Evolutionary conservation across 2,888 invertebrate species (phyloP).

Genomic region (Antheraea assamensis): DNA sequence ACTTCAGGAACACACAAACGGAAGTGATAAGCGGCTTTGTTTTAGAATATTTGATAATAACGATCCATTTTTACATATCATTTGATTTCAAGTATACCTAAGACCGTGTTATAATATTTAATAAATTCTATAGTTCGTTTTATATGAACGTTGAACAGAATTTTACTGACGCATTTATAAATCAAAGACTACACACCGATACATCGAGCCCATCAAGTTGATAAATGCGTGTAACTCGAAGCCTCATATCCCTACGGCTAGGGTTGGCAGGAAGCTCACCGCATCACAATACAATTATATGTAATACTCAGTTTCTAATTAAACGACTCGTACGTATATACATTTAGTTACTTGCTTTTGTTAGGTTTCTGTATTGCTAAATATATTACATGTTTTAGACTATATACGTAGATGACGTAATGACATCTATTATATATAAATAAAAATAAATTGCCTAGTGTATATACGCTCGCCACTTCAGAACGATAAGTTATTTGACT

Average conservation of each 20-base stretch:
- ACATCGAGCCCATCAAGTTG: constrained; percentile 66
- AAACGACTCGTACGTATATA: background rate
- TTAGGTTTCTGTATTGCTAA: background rate
- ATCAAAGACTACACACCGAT: constrained; percentile 59
- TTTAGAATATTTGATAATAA: background rate
- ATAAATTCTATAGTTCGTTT: background rate
- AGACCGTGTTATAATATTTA: background rate
- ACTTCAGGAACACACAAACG: no score
- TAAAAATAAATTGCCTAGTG: no score
- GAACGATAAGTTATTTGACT: no score
- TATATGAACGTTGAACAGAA: constrained; percentile 26
- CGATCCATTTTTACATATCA: background rate
- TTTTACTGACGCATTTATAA: constrained; percentile 64
- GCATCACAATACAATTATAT: background rate
- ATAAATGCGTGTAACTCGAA: constrained; percentile 68
- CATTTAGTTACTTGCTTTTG: background rate
- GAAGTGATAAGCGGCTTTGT: no score
- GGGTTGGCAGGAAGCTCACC: constrained; percentile 19
- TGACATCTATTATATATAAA: background rate
- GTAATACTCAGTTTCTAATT: constrained; percentile 1
- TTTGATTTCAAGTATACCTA: background rate
- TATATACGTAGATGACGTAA: background rate
- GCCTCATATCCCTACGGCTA: constrained; percentile 46
- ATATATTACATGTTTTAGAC: background rate
- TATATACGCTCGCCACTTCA: no score